Evolutionary conservation across 2,888 invertebrate species (phyloP).

Genomic region (Beris chalybata): DNA sequence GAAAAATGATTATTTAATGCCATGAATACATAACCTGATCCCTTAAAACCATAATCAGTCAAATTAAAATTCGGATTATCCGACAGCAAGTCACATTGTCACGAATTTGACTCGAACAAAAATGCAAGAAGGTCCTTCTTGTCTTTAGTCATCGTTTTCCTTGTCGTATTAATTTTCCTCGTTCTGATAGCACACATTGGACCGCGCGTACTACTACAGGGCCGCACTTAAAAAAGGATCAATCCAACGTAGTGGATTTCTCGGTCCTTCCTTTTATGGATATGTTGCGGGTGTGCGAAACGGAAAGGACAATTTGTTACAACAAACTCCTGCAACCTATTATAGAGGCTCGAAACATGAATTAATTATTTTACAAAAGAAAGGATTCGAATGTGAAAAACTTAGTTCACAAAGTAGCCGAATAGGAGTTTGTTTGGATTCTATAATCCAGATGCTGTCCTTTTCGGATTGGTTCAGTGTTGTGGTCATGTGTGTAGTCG

Average conservation of each 20-base stretch:
- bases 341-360: slow-evolving; percentile 36
- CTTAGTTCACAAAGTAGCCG: slow-evolving; percentile 30
- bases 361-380: slow-evolving; percentile 35
- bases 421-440: slow-evolving; percentile 32
- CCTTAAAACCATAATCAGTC: slow-evolving; percentile 51
- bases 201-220: background rate
- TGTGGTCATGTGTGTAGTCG: too few species aligned
- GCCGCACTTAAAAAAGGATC: slow-evolving; percentile 19
- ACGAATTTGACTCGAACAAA: slow-evolving; percentile 46
- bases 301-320: slow-evolving; percentile 1
- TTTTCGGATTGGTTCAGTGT: too few species aligned
- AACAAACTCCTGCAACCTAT: slow-evolving; percentile 14
- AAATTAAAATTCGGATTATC: slow-evolving; percentile 57
- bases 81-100: slow-evolving; percentile 53
- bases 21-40: slow-evolving; percentile 34
- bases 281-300: slow-evolving; percentile 5
- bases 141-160: background rate
- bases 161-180: slow-evolving; percentile 23
- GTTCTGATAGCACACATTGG: slow-evolving; percentile 11
- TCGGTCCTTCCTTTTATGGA: background rate
- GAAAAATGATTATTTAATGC: slow-evolving; percentile 30
- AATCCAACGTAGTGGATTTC: slow-evolving; percentile 9
- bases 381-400: slow-evolving; percentile 17
- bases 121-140: slow-evolving; percentile 14
- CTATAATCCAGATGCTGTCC: slow-evolving; percentile 20